Base-by-base conservation (phyloP, 92 coral and sea anemone genomes). In the Siderastrea siderea region DNA sequence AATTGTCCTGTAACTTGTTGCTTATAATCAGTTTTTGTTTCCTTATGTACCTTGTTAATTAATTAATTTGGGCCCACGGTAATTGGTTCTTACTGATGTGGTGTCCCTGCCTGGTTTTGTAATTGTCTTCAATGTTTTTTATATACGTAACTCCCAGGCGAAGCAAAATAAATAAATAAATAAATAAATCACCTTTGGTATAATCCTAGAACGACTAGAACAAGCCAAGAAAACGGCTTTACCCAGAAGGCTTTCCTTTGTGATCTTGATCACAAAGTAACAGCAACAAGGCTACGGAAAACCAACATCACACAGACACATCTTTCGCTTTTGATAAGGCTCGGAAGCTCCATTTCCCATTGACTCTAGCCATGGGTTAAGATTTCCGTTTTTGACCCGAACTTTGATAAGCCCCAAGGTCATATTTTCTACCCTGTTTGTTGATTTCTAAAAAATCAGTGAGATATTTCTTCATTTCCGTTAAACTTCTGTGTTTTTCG, bases 361-460 rank as follows among this genome's bases (percentile, higher is more conserved):
- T 66, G 71, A 66, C 71, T 66, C 2, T 66, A 47, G 43, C 71
- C n/a, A 4, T 66, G 71, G 43, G 71, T 66, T 66, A 66, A 38
- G 71, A 66, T 66, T 44, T 66, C 45, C 43, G 71, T 38, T 66
- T 66, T 66, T 66, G n/a, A n/a, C 71, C 43, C n/a, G 10, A 66
- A 66, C 71, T 66, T 66, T 66, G 43, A 38, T 66, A 38, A 38
- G 9, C 3, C 47, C 71, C 71, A 66, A 66, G 71, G 71, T 10
- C 71, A 66, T 38, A 66, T 66, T 66, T 66, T 66, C 71, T 66
- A 10, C 43, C 71, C 71, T 66, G 71, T 66, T 66, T 44, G 71
- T 44, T 66, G 47, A 66, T 66, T 66, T 44, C 71, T 66, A 38
- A 66, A 66, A 66, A 66, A 38, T 66, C 71, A 66, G 71, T 66